Evolutionary conservation across 2,113 vertebrate genomes (phyloP), one percentile per base, ranked within the genome.

Genomic region (Protobothrops mucrosquamatus): DNA sequence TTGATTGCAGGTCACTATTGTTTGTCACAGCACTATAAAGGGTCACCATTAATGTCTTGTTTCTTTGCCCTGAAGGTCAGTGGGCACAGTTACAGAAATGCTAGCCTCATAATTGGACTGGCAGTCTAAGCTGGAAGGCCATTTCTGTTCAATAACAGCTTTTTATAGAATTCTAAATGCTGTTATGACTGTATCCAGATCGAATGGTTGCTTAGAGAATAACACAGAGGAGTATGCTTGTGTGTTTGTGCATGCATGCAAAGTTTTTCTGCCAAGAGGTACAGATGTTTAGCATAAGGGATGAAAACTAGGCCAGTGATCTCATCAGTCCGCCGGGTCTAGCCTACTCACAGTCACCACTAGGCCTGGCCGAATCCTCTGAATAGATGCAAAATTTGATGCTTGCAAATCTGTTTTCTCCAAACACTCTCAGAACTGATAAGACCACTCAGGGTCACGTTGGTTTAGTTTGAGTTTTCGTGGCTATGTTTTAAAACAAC

Each of bases 51-150:
- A 88, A 69, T 48, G 15, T 51, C 43, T 51, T 20, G 14, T 15
- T 18, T 14, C 34, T 93, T 94, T 81, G 14, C 88, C 87, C 95
- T 74, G 89, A 92, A 52, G 26, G 89, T 43, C 57, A 69, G 59
- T 15, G 64, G 26, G 51, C 22, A 51, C 8, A 51, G 89, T 20
- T 90, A 51, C 89, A n/a, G 46, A 94, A 92, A 91, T 46, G 56
- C 23, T 87, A 85, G 46, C 92, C 48, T 48, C 51, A 24, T 51
- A 88, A 23, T 87, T 85, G 48, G 54, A 55, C 57, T 51, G 24
- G 64, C 88, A 59, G 43, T 26, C 39, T 48, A 89, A 89, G 39
- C 57, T 1, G 3, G 14, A 64, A 48, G 57, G 46, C 48, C 24
- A 4, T 18, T 90, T 51, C 3, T 54, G 18, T n/a, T n/a, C 46